A percentile compares a stretch with the other conserved stretches of the same genome.
Evolutionary conservation across 2,113 vertebrate species (phyloP).

Genomic region (Nesoenas mayeri): DNA sequence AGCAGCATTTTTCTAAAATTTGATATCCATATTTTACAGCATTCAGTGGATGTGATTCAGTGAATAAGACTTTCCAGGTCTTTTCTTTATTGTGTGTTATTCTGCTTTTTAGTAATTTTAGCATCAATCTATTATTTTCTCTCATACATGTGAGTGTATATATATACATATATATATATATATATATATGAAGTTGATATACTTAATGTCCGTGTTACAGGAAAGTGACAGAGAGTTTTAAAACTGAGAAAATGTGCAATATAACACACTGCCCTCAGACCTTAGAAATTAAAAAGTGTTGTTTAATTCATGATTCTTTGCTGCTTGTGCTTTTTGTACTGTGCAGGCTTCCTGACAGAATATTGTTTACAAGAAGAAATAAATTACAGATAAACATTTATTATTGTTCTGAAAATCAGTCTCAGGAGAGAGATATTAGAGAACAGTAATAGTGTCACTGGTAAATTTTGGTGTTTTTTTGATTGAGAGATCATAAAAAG

Average conservation of each 20-base stretch:
- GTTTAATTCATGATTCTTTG: background rate
- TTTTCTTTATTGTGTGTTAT: background rate
- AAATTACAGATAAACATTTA: background rate
- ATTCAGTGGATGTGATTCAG: background rate
- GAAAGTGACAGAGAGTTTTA: background rate
- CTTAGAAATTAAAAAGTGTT: background rate
- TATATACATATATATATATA: background rate
- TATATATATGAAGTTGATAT: background rate
- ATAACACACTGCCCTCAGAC: background rate
- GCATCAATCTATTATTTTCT: background rate
- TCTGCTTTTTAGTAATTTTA: background rate
- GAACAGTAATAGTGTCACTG: background rate
- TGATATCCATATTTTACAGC: background rate
- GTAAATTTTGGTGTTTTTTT: background rate
- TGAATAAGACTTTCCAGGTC: background rate
- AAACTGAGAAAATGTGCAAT: background rate
- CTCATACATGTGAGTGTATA: background rate
- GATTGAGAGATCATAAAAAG: background rate
- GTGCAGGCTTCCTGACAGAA: background rate
- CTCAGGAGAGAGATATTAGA: background rate
- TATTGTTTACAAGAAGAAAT: constrained; percentile 20
- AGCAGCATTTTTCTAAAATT: background rate
- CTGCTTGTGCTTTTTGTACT: background rate
- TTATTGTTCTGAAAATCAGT: background rate
- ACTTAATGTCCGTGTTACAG: background rate